Conservation (phyloP, 2,888 invertebrate species). For the Drosophila picticornis region DNA sequence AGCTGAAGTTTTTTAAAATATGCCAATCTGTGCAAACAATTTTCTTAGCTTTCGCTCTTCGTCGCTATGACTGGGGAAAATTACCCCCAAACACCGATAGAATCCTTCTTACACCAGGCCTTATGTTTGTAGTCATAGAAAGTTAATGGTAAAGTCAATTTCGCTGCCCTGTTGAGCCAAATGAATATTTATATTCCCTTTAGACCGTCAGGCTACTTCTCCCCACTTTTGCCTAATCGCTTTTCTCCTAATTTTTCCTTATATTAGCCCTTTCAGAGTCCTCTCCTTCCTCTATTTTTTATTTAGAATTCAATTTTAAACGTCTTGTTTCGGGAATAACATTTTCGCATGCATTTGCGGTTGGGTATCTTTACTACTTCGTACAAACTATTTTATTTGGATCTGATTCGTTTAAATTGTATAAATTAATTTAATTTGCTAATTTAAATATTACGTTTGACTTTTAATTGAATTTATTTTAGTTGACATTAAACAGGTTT, state of each 20-base stretch:
- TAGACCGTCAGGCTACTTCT: accelerated
- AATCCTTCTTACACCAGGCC: background rate
- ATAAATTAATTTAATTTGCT: background rate
- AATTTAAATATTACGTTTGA: background rate
- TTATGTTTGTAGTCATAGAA: background rate
- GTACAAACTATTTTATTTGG: background rate
- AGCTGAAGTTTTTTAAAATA: background rate
- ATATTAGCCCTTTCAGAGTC: background rate
- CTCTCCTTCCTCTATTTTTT: background rate
- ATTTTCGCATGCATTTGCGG: no score
- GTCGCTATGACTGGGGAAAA: background rate
- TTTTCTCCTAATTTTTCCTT: background rate
- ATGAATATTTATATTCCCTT: background rate
- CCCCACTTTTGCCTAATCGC: background rate
- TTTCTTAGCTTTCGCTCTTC: background rate
- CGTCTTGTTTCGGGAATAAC: background rate
- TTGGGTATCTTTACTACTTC: background rate
- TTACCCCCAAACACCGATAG: background rate
- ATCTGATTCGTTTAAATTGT: accelerated
- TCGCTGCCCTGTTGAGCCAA: background rate
- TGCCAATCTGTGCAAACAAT: background rate
- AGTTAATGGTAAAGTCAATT: background rate
- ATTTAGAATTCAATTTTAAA: background rate
- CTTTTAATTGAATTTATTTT: background rate
- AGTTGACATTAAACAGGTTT: background rate